These are phyloP conservation scores for Parotocinclus haroldoi DNA, from an alignment of 2,797 vertebrate species.

Conservation along the genomic window DNA sequence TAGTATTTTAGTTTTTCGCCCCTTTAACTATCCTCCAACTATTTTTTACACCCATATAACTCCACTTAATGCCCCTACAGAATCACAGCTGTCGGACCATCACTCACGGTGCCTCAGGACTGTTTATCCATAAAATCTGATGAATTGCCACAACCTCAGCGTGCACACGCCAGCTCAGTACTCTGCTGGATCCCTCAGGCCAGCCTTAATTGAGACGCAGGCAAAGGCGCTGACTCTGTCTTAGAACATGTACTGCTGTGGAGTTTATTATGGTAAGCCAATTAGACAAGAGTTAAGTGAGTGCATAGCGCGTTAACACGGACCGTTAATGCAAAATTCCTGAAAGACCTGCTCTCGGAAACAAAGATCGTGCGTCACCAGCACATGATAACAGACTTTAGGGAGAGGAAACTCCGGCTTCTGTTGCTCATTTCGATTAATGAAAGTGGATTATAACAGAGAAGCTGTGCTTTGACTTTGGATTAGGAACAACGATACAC, in stretches of 20 bases:
- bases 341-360: neutral
- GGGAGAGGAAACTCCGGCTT: constrained; percentile 9
- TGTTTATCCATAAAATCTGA: constrained; percentile 6
- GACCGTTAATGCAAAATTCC: constrained; percentile 22
- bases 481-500: no score
- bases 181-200: constrained; percentile 14
- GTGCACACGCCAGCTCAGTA: neutral
- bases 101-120: constrained; percentile 7
- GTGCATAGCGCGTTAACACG: constrained; percentile 14
- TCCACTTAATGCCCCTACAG: neutral
- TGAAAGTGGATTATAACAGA: neutral
- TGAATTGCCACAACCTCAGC: constrained; percentile 2
- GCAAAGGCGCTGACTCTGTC: constrained; percentile 22
- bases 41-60: neutral
- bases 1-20: neutral
- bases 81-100: neutral
- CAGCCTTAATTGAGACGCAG: constrained; percentile 29
- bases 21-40: neutral
- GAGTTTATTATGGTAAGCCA: constrained; percentile 30
- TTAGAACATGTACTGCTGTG: constrained; percentile 19
- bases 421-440: constrained; percentile 18
- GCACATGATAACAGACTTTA: constrained; percentile 31
- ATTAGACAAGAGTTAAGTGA: constrained; percentile 23
- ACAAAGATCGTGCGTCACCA: neutral
- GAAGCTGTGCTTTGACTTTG: neutral